Evolutionary conservation across 2,797 vertebrate species (phyloP), one percentile per base, ranked within the genome.

Genomic region (Tamandua tetradactyla): DNA sequence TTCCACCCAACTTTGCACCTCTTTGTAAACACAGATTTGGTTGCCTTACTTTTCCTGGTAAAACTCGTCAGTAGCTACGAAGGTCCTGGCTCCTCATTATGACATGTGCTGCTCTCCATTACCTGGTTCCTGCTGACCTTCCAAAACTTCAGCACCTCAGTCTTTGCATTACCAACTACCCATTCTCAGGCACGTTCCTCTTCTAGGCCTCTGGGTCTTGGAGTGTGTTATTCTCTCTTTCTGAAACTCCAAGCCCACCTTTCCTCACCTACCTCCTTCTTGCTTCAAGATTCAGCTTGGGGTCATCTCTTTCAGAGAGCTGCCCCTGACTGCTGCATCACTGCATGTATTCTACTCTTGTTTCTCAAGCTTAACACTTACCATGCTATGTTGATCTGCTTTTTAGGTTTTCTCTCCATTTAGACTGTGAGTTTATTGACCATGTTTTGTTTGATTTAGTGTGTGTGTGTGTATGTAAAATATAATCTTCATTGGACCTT

Each of bases 381-480:
- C 13, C 25, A 5, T 69, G 30, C 18, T 68, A 1, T 85, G 44
- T 40, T 89, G 62, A 89, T 87, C 12, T 69, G 20, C 87, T 66
- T 83, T 89, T 86, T 35, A 86, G 80, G 10, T 89, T 92, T 68
- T 87, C 37, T 93, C 15, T 87, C 93, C 27, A 49, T 76, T 92
- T 90, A 80, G 25, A 92, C 23, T 75, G 0, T 94, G 64, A 79
- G 17, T 66, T 89, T 87, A 52, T 55, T 94, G 47, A 85, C 23
- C 37, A 35, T 69, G 30, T 62, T 92, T 47, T 96, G 66, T 18
- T 42, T 69, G n/a, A n/a, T n/a, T n/a, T n/a, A n/a, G n/a, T n/a
- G n/a, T n/a, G n/a, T n/a, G n/a, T n/a, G 30, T 40, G 13, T 74
- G 30, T 81, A 23, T 44, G 9, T 69, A 64, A 85, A 78, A 35